Base-by-base conservation (phyloP, 1,140 invertebrate species). In the Homarus americanus region DNA sequence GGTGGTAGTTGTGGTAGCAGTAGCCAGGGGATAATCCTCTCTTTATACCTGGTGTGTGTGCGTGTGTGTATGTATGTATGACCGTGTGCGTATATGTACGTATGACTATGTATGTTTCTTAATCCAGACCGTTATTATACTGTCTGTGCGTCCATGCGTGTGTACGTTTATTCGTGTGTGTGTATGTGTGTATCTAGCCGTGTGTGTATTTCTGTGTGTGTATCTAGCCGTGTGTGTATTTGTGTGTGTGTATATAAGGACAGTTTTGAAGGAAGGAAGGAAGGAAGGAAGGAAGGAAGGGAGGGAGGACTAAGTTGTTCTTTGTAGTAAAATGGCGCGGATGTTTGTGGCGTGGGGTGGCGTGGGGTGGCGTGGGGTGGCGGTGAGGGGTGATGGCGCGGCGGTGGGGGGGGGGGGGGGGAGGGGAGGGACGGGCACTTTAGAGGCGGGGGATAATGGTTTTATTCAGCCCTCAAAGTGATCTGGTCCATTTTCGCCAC, bases 401-500 rank as follows among this genome's bases (percentile, higher is more conserved):
- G 24, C 9, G 24, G 10, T 72, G 24, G 2, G 66, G 66, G 66
- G n/a, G 32, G 66, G 66, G 66, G 66, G 66, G 32, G 24, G 66
- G 32, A 24, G 1, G 75, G 40, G 15, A 9, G 75, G 75, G 0
- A 34, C 1, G 32, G 75, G n/a, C 10, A 44, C 17, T 44, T 53
- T 44, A 66, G 44, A 38, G 32, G 28, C 20, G 53, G 38, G 49
- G 85, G 82, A 92, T 92, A 92, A 92, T 92, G 88, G 92, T 91
- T 92, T 92, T 92, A 92, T 92, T 91, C 89, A 84, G 49, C 69
- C 88, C 89, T 91, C 89, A 87, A 91, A 92, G 89, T 92, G 92
- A 92, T 92, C 91, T 88, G 92, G 89, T 84, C 84, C 92, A 91
- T 91, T 92, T 92, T 91, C 92, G 84, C 92, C 89, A 92, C 85